Percentiles rank a stretch among this genome's conserved stretches.
Evolutionary conservation across 23 tunicate genomes (phyloP).

Genomic region (Trididemnum nubilum): DNA sequence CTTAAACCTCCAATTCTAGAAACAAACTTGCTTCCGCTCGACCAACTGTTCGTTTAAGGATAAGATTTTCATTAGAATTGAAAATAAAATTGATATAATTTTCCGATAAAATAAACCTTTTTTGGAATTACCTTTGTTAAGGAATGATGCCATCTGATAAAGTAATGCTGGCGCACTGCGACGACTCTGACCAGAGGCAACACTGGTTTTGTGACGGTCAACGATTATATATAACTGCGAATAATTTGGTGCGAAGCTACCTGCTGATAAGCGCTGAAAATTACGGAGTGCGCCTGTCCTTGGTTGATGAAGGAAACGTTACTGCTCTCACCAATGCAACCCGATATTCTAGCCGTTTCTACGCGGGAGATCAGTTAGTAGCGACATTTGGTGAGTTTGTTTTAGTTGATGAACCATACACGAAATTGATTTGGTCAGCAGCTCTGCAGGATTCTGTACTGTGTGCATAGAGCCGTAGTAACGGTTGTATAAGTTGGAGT

Average conservation of each 20-base stretch:
- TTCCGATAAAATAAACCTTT: not conserved
- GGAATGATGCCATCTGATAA: not conserved
- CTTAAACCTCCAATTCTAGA: too few species aligned
- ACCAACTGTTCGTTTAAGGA: too few species aligned
- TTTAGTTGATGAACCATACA: not conserved
- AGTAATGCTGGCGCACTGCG: not conserved
- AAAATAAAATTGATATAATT: not conserved
- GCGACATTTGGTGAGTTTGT: conserved; percentile 12
- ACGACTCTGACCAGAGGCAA: not conserved
- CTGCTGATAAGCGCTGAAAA: not conserved
- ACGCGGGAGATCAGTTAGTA: not conserved
- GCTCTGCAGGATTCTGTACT: too few species aligned
- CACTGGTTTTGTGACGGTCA: conserved; percentile 16
- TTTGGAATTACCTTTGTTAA: not conserved
- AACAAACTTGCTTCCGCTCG: too few species aligned
- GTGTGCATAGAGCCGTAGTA: too few species aligned
- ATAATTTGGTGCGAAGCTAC: not conserved
- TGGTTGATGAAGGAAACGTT: not conserved
- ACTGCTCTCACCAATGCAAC: not conserved
- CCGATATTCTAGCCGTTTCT: not conserved
- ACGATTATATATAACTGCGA: not conserved
- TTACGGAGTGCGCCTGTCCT: not conserved
- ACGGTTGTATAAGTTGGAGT: too few species aligned
- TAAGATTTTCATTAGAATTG: too few species aligned
- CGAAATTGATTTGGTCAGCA: not conserved